Conservation (phyloP, 2,888 invertebrate species). For the Lumbricus terrestris region DNA sequence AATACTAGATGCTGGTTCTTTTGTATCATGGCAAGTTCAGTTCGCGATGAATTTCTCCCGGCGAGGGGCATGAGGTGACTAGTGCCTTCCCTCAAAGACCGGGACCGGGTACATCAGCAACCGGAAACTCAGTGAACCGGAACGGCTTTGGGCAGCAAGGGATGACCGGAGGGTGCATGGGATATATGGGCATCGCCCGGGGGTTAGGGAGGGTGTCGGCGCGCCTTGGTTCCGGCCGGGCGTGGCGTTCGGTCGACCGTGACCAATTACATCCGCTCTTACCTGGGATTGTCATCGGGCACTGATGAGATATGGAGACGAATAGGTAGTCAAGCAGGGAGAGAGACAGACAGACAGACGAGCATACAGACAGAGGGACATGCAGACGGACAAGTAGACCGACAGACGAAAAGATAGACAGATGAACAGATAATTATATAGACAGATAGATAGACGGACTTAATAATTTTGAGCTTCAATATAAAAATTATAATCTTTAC, state of each 20-base stretch:
- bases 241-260: background rate
- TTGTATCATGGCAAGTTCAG: background rate
- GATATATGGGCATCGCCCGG: background rate
- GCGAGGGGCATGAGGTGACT: background rate
- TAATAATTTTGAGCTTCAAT: too few relatives aligned
- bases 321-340: background rate
- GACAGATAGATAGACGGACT: too few relatives aligned
- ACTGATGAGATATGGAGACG: background rate
- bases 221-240: background rate
- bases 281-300: background rate
- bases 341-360: background rate
- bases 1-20: background rate
- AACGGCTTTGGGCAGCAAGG: background rate
- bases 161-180: background rate
- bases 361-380: background rate
- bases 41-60: background rate
- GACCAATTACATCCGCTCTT: constrained; percentile 11
- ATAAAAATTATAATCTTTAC: too few relatives aligned
- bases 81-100: background rate
- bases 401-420: too few relatives aligned
- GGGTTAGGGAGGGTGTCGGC: background rate
- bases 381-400: background rate
- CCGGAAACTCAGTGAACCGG: constrained; percentile 10
- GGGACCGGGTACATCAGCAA: background rate
- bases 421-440: too few relatives aligned